Evolutionary conservation across 2,888 invertebrate species (phyloP), one percentile per base, ranked within the genome.

Genomic region (Sclerodermus sp.): DNA sequence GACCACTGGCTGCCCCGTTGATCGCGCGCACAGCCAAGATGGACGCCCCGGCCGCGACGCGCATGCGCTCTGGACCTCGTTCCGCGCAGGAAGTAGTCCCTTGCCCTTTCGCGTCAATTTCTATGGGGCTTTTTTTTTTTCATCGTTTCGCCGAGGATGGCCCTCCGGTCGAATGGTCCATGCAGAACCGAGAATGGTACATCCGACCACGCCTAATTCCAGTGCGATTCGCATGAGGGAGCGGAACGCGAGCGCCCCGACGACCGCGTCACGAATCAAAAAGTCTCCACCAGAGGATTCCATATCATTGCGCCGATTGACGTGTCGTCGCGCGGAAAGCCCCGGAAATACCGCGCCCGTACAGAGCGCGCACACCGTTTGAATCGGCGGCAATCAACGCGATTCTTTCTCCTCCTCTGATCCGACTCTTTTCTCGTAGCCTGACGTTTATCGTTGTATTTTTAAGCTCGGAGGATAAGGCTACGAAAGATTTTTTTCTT

Each of bases 331-430:
- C 49, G 56, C 56, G 55, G 62, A 65, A 62, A 68, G 66, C 59
- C 70, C 74, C 75, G 75, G 75, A 75, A 75, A 73, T 71, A 75
- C 75, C 75, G 75, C 75, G 69, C 74, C 74, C 75, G 71, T 68
- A 40, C 49, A 42, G 31, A 64, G 64, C 71, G 68, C 71, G 71
- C 68, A 66, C 67, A 64, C 58, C 61, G 61, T 69, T 71, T 63
- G 66, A 71, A 71, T 69, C 49, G 57, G 43, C 49, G 50, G n/a
- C n/a, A n/a, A n/a, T n/a, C n/a, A n/a, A n/a, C n/a, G n/a, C n/a
- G n/a, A n/a, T n/a, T n/a, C n/a, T n/a, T n/a, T n/a, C n/a, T n/a
- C n/a, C n/a, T n/a, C n/a, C n/a, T n/a, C n/a, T n/a, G 23, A 3
- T 23, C 23, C 23, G 23, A 23, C 23, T n/a, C n/a, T n/a, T n/a